Evolutionary conservation across 2,113 vertebrate genomes (phyloP).

Genomic region (Podocnemis expansa): DNA sequence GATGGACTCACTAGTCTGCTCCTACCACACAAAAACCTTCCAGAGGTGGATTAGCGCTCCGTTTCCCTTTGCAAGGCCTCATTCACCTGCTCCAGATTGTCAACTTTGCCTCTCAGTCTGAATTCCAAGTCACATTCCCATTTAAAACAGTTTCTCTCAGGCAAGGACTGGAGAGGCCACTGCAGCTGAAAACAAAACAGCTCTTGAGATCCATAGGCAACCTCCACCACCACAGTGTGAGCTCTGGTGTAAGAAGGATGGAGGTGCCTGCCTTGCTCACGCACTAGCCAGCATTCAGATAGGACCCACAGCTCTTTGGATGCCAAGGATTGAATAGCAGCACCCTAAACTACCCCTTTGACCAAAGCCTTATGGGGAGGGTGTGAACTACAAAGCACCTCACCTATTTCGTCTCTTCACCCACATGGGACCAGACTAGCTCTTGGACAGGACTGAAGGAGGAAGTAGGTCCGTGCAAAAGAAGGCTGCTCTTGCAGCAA

Average conservation of each 20-base stretch:
- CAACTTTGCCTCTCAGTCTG: not conserved
- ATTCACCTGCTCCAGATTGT: not conserved
- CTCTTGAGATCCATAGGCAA: not conserved
- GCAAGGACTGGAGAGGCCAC: not conserved
- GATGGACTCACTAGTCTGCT: not conserved
- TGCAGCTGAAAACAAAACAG: not conserved
- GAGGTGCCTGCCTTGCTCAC: not conserved
- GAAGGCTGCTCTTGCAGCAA: not conserved
- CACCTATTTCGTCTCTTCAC: not conserved
- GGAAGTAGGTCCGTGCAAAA: not conserved
- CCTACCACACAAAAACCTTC: not conserved
- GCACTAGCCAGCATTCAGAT: too few species aligned
- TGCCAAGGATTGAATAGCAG: fast-evolving
- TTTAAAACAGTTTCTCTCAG: not conserved
- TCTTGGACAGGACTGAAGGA: not conserved
- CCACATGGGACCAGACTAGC: not conserved
- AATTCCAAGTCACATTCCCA: not conserved
- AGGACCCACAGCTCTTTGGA: not conserved
- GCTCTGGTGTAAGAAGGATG: not conserved
- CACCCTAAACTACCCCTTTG: not conserved
- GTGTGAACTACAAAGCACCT: not conserved
- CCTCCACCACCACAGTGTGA: not conserved
- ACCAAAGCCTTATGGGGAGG: not conserved
- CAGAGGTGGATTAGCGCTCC: too few species aligned
- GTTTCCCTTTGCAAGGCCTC: not conserved